Evolutionary conservation across 2,888 invertebrate species (phyloP).

Genomic region (Caenorhabditis auriculariae): DNA sequence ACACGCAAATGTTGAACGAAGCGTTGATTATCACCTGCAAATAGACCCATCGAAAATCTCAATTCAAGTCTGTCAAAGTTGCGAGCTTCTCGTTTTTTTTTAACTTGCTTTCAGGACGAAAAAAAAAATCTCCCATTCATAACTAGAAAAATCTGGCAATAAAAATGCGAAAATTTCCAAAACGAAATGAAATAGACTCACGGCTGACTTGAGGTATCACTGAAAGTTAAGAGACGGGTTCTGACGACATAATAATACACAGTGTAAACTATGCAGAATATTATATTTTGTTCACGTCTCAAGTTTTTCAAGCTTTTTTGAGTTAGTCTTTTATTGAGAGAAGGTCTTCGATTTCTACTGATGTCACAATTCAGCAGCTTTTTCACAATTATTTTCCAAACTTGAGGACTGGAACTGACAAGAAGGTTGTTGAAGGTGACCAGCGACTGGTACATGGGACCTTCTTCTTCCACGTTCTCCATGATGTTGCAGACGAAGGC

Average conservation of each 20-base stretch:
- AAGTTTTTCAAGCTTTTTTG: not conserved
- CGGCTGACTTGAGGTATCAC: not conserved
- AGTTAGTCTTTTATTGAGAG: not conserved
- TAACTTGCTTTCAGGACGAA: no score
- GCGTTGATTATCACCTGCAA: conserved; percentile 58
- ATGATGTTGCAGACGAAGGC: conserved; percentile 57
- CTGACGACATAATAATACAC: not conserved
- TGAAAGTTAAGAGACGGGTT: not conserved
- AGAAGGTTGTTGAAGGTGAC: conserved; percentile 53
- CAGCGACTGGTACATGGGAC: conserved; percentile 35
- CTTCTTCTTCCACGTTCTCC: conserved; percentile 50
- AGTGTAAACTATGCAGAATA: not conserved
- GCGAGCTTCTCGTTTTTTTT: no score
- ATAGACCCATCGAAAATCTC: conserved; percentile 1
- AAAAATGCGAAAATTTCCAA: not conserved
- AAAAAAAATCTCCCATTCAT: no score
- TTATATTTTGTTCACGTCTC: not conserved
- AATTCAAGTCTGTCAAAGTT: no score
- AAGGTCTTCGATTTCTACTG: not conserved
- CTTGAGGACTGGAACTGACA: conserved; percentile 27
- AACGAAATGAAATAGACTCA: not conserved
- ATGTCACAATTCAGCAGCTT: not conserved
- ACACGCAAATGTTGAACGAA: conserved; percentile 57
- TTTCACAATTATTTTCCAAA: no score
- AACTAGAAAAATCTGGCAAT: no score